Base-by-base conservation (phyloP, 1,140 invertebrate species). In the Calycopis cecrops region DNA sequence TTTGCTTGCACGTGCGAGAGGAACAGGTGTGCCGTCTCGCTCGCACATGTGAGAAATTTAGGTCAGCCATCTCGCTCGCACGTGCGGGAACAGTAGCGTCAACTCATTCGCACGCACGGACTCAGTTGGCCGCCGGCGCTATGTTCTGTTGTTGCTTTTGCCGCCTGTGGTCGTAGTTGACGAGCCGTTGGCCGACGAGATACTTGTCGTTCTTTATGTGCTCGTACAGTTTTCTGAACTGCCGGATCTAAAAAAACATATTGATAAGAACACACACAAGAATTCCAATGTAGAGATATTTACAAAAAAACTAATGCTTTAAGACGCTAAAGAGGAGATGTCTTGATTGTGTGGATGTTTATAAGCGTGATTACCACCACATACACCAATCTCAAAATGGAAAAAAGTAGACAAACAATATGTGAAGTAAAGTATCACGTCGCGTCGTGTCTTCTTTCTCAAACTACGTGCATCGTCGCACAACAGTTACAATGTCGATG, bases 121-220 rank as follows among this genome's bases (percentile, higher is more conserved):
- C 34, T 74, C 63, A 78, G 59, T 74, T 71, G 44, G 66, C 42
- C 14, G 62, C 54, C n/a, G 78, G 42, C 58, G 80, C 67, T 58
- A 75, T 62, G 65, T 66, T 66, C 55, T 86, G 79, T 21, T 87
- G 82, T 57, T 88, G 85, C 62, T 90, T 89, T 69, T 91, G 91
- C 60, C 91, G 91, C 54, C 92, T 89, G 79, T 94, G 93, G 76
- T 99, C 96, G 81, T 99, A 99, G 87, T 99, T 99, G 0, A 99
- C 97, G 52, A 99, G 90, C 54, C 96, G 91, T 71, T 97, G 94
- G 0, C 98, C 97, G 2, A 99, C 97, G 18, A 99, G 90, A 88
- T 99, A 99, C 89, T 99, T 99, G 79, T 99, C 98, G 89, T 99
- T 99, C 86, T 98, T 98, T 75, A 99, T 99, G 85, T 99, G 98